Evolutionary conservation across 2,113 vertebrate genomes (phyloP).

Genomic region (Tyrannus savana): DNA sequence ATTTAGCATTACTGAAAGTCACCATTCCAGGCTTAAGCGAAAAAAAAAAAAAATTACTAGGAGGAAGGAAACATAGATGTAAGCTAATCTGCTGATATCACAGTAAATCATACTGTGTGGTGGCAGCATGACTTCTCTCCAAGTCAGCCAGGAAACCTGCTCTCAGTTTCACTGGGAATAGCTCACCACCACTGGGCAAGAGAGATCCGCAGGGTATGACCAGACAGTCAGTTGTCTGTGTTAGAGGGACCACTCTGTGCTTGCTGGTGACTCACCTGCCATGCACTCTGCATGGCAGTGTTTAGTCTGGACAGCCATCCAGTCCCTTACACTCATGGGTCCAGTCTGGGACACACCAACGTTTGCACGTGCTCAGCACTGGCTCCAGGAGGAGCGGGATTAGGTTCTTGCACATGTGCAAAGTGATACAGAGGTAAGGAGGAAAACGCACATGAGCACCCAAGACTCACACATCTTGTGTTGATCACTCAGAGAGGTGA

Average conservation of each 20-base stretch:
- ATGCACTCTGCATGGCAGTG: fast-evolving
- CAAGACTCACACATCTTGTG: neutral
- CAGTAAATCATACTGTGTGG: neutral
- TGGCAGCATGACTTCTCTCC: neutral
- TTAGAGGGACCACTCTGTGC: too few species aligned
- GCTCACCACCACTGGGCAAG: neutral
- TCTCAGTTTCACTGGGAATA: neutral
- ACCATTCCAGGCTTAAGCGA: neutral
- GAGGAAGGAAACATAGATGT: neutral
- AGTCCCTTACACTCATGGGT: neutral
- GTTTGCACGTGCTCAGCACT: neutral
- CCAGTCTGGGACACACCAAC: neutral
- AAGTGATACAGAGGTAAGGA: neutral
- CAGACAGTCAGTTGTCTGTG: neutral
- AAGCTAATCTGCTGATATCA: neutral
- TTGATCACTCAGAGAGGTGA: neutral
- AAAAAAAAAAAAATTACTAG: neutral
- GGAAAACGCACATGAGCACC: neutral
- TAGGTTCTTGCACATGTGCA: fast-evolving
- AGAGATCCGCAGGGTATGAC: neutral
- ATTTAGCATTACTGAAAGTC: neutral
- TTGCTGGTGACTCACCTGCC: neutral
- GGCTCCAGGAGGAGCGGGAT: neutral
- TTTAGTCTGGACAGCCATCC: neutral
- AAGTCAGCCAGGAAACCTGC: neutral